Evolutionary conservation across 37 sponge, comb jelly and placozoan genomes (phyloP), one percentile per base, ranked within the genome.

Genomic region (Spongilla lacustris): DNA sequence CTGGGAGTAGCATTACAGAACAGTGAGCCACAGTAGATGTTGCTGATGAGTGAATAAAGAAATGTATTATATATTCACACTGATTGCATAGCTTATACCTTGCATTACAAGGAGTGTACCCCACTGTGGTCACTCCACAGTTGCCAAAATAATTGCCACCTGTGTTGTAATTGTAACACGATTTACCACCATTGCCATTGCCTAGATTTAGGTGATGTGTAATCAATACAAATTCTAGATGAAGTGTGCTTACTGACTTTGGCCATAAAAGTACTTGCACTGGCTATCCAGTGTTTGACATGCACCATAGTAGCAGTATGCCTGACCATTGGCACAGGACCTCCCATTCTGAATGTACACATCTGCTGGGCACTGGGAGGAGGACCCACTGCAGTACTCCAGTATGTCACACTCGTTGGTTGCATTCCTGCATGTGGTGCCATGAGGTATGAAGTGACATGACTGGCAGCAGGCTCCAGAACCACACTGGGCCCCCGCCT

Each of bases 321-420:
- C 74, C 84, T 89, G 79, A 32, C 69, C 69, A 23, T 79, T 82
- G 71, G 50, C 69, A 48, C 93, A 93, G 22, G 32, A 17, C 4
- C 28, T 38, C 19, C 90, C 90, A 68, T 93, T 82, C 74, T 89
- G 86, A 9, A 4, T 46, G 31, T 73, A 75, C 22, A 86, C 66
- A 49, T 93, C 87, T 23, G 36, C 71, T n/a, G 93, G 93, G 69
- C 93, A 93, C 84, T 89, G 80, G 27, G 86, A 70, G 23, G 87
- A 79, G 36, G 83, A 67, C 22, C 93, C 93, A 41, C 75, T 78
- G 49, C 93, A 93, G 78, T 86, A 89, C 41, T 93, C 93, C 36
- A 66, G 0, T 21, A 89, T 73, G 48, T 87, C 93, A 73, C 93
- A 93, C 83, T 84, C 83, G n/a, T 77, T 73, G 25, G 74, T 49